Conservation (phyloP, 2,888 invertebrate species). For the Megalurothrips usitatus region DNA sequence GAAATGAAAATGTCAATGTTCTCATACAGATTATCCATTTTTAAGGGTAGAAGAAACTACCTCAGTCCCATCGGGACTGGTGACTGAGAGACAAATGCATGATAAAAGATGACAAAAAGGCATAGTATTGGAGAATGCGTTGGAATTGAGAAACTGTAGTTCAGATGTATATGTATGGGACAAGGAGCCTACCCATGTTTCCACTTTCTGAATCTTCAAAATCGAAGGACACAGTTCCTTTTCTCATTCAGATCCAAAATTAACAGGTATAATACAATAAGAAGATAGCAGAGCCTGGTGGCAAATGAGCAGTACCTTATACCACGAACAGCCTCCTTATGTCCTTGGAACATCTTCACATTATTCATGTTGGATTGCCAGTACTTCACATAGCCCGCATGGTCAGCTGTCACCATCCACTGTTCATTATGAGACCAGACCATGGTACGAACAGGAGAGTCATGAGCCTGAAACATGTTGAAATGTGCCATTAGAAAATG, state of each 20-base stretch:
- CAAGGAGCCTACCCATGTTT: conserved; percentile 15
- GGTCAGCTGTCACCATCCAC: conserved; percentile 99
- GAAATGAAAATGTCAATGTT: no score
- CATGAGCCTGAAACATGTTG: conserved; percentile 78
- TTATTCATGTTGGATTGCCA: conserved; percentile 99
- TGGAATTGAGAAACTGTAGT: neutral
- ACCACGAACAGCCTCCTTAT: conserved; percentile 98
- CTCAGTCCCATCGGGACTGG: no score
- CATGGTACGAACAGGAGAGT: conserved; percentile 98
- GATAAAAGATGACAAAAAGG: neutral
- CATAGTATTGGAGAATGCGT: neutral
- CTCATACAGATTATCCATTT: no score
- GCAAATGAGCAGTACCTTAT: conserved; percentile 68
- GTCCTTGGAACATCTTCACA: conserved; percentile 99
- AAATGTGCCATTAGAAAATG: conserved; percentile 1
- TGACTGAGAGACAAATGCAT: no score
- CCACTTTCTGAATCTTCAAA: neutral
- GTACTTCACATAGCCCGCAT: conserved; percentile 97
- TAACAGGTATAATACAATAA: conserved; percentile 38
- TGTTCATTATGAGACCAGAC: conserved; percentile 99
- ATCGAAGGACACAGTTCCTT: neutral
- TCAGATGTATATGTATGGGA: neutral
- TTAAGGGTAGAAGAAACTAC: no score
- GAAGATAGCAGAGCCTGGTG: conserved; percentile 22
- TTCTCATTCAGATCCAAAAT: conserved; percentile 11